Evolutionary conservation across 2,113 vertebrate genomes (phyloP), one percentile per base, ranked within the genome.

Genomic region (Cryptotis parvus): DNA sequence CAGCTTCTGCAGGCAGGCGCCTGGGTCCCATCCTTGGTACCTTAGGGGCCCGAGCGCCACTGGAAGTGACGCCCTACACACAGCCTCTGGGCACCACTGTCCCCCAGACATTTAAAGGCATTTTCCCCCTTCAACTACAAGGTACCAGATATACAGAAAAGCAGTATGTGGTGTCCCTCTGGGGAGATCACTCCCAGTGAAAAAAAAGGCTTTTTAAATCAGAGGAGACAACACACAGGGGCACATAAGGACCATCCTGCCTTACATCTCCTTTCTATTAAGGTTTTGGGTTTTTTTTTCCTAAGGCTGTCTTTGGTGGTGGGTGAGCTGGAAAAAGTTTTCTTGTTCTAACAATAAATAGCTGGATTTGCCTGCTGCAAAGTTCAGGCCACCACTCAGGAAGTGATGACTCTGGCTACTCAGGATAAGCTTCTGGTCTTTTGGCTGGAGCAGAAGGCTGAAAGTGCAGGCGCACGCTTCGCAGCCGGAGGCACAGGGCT

Each of bases 181-280:
- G 84, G 52, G 65, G 65, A 73, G 92, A 81, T 87, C 29, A 80
- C 14, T 52, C 41, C 39, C 4, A 11, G 24, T 43, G 33, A 83
- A 87, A 84, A 83, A 87, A 84, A 79, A 73, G 41, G 6, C n/a
- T 79, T 78, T 95, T 88, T n/a, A 49, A 83, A 61, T 82, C 66
- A 70, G 75, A 72, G 2, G 2, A 91, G 16, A 55, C 9, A 91
- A 66, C 76, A 77, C 9, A 0, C 7, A 39, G 24, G 3, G 77
- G 35, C 63, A 35, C 37, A 91, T 81, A 55, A 65, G 75, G 49
- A 39, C 9, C 33, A 41, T 49, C 70, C 18, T 45, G 24, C 31
- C 6, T 66, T 7, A 33, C 18, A 18, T 29, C 27, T 37, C 3
- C 66, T 29, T 91, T 70, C 52, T 29, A 61, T 29, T 41, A 45